Percentiles rank a stretch among this genome's conserved stretches.
phyloP scores from a whole-genome alignment of 2,888 invertebrate species.

The Penaeus monodon region DNA sequence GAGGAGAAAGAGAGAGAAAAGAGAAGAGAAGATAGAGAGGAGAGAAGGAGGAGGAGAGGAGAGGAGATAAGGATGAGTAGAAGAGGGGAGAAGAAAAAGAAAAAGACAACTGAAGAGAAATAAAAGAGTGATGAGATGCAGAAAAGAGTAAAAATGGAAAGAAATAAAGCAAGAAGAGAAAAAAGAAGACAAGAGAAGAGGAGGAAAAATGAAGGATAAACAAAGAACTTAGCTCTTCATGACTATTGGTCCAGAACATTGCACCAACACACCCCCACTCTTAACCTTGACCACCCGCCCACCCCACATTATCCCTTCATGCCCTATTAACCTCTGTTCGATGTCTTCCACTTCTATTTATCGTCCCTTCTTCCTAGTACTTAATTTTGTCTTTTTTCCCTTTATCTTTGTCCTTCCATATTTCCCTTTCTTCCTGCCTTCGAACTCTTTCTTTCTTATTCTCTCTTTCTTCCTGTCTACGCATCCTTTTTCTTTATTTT shows the following conservation, averaged over 20 bases:
- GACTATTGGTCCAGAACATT: not conserved
- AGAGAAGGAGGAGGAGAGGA: not conserved
- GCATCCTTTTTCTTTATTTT: too few relatives aligned
- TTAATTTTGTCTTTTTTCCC: too few relatives aligned
- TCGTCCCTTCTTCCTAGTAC: too few relatives aligned
- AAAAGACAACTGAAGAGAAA: not conserved
- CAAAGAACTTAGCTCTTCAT: not conserved
- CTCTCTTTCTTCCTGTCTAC: too few relatives aligned
- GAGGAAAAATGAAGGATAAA: not conserved
- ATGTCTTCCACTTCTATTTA: too few relatives aligned
- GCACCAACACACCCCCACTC: not conserved
- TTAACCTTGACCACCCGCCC: too few relatives aligned
- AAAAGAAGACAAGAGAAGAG: not conserved
- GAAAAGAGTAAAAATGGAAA: not conserved
- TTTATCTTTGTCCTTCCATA: too few relatives aligned
- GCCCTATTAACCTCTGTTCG: too few relatives aligned
- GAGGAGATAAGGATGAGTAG: not conserved
- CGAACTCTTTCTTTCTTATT: too few relatives aligned
- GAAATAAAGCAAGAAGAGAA: not conserved
- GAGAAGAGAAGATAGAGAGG: not conserved
- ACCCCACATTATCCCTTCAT: too few relatives aligned
- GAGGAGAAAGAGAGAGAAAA: not conserved
- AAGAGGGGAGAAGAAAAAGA: not conserved
- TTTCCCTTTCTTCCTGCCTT: too few relatives aligned
- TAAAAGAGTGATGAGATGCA: not conserved